Conservation (phyloP, 2,888 invertebrate species). For the Acrobasis suavella region DNA sequence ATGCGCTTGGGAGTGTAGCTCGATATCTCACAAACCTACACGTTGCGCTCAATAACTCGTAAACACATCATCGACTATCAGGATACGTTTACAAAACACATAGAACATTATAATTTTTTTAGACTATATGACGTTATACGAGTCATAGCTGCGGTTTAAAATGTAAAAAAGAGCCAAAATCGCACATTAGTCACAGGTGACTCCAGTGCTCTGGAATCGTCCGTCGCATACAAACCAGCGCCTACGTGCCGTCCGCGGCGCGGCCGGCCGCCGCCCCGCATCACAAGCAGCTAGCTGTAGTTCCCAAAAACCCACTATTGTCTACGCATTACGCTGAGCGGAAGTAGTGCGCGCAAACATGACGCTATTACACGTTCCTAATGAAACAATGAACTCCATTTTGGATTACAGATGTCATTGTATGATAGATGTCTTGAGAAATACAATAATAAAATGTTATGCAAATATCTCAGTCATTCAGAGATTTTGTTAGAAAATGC, state of each 20-base stretch:
- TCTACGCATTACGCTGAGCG: neutral
- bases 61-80: too few relatives aligned
- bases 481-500: too few relatives aligned
- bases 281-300: neutral
- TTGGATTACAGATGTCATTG: neutral
- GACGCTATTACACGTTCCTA: neutral
- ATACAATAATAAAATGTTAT: too few relatives aligned
- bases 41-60: too few relatives aligned
- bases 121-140: too few relatives aligned
- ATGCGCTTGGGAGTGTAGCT: too few relatives aligned
- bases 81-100: too few relatives aligned
- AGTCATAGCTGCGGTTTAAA: too few relatives aligned
- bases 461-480: too few relatives aligned
- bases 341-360: neutral
- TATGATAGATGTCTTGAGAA: neutral
- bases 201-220: neutral
- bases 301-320: conserved; percentile 4
- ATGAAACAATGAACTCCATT: neutral
- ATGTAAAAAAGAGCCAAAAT: neutral
- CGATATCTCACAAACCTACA: too few relatives aligned
- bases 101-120: too few relatives aligned
- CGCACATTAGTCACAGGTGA: neutral
- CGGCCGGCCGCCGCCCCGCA: too few relatives aligned
- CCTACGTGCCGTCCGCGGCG: neutral
- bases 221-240: neutral